A percentile compares a stretch with the other conserved stretches of the same genome.
These are phyloP conservation scores for Hybognathus amarus DNA, from an alignment of 2,797 vertebrate species.

Conservation along the genomic window DNA sequence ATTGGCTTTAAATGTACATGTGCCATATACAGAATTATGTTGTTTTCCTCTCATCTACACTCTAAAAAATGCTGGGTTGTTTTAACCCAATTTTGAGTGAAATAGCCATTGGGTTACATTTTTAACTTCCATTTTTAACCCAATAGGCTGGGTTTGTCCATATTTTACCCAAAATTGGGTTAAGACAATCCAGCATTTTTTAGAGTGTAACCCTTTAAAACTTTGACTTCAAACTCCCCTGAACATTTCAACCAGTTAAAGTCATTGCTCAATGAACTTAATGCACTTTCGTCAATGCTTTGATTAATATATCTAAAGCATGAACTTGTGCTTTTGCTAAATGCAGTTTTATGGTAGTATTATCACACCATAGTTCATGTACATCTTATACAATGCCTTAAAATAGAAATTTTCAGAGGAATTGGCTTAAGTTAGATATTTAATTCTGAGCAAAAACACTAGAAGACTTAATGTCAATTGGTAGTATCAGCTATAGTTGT, in stretches of 20 bases:
- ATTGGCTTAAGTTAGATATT: not conserved
- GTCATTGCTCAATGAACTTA: not conserved
- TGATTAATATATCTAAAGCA: not conserved
- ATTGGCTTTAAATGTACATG: slow-evolving; percentile 20
- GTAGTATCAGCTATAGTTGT: not conserved
- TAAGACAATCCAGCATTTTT: no score
- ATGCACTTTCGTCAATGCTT: slow-evolving; percentile 39
- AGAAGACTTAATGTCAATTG: not conserved
- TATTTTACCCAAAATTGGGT: no score
- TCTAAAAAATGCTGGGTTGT: no score
- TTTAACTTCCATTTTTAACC: no score
- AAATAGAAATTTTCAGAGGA: not conserved
- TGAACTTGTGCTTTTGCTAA: slow-evolving; percentile 20
- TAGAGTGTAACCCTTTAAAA: slow-evolving; percentile 13
- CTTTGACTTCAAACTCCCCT: not conserved
- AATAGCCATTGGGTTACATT: no score
- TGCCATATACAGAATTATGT: not conserved
- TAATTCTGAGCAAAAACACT: not conserved
- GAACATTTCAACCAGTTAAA: slow-evolving; percentile 8
- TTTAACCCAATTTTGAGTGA: no score
- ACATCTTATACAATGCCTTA: not conserved
- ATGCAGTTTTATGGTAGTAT: not conserved
- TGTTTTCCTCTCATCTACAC: slow-evolving; percentile 12
- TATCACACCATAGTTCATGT: not conserved
- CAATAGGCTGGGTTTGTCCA: no score